Evolutionary conservation across 2,113 vertebrate species (phyloP).

Genomic region (Fukomys damarensis): DNA sequence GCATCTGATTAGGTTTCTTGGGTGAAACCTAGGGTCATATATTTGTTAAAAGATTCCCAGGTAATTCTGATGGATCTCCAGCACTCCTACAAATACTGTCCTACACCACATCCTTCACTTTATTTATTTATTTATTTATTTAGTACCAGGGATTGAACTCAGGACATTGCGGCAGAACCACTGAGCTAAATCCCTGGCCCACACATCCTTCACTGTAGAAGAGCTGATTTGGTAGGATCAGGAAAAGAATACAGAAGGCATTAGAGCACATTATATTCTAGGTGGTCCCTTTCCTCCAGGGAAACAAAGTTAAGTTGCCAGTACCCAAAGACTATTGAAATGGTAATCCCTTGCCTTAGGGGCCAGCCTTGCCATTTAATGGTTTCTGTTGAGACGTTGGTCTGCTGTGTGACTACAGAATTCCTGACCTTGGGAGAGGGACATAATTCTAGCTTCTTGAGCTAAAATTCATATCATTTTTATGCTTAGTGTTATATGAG

Average conservation of each 20-base stretch:
- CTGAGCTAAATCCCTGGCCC: no score
- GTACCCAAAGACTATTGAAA: background rate
- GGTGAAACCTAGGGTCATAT: background rate
- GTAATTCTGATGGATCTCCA: slow-evolving; percentile 14
- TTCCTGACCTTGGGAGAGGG: background rate
- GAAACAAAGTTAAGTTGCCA: background rate
- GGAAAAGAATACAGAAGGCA: background rate
- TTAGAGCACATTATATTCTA: background rate
- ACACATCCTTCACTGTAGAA: background rate
- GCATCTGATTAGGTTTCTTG: background rate
- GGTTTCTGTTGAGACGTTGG: background rate
- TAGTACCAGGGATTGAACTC: no score
- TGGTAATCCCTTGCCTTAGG: background rate
- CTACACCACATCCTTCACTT: background rate
- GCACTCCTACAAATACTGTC: background rate
- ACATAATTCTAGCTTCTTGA: background rate
- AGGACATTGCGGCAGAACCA: no score
- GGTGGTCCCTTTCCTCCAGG: background rate
- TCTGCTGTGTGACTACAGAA: background rate
- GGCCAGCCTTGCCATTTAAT: background rate
- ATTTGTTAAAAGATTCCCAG: background rate
- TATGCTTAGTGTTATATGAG: background rate
- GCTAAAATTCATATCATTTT: slow-evolving; percentile 37
- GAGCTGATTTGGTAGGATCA: background rate
- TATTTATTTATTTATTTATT: no score